Evolutionary conservation across 2,888 invertebrate genomes (phyloP).

Genomic region (Sepioteuthis lessoniana): DNA sequence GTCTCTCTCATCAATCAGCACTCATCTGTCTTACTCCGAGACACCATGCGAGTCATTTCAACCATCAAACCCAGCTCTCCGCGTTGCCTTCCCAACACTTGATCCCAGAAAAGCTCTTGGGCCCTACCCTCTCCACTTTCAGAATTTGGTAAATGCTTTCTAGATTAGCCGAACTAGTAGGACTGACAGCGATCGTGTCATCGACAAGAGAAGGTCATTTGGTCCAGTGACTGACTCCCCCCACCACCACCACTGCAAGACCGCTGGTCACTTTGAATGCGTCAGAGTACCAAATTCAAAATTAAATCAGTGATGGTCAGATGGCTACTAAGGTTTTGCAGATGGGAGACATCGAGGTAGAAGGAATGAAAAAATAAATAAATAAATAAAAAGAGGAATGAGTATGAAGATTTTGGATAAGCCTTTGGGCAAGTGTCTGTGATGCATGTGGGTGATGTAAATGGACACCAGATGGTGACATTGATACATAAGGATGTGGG

Average conservation of each 20-base stretch:
- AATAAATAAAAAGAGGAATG: too few species aligned
- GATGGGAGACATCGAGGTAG: background rate
- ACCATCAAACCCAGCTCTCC: too few species aligned
- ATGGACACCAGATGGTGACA: background rate
- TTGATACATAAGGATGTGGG: background rate
- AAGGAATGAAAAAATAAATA: too few species aligned
- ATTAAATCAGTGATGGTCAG: slow-evolving; percentile 9
- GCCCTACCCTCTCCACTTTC: background rate
- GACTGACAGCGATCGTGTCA: background rate
- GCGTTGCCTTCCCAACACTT: background rate
- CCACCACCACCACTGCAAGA: too few species aligned
- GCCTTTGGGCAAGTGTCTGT: background rate
- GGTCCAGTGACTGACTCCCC: background rate
- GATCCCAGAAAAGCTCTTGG: background rate
- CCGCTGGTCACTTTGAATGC: background rate
- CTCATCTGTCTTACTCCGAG: background rate
- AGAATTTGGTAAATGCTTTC: background rate
- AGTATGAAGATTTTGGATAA: background rate
- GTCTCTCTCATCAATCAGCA: background rate
- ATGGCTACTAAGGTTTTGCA: background rate
- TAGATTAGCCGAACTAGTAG: background rate
- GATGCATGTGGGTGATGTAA: background rate
- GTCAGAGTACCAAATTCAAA: slow-evolving; percentile 8
- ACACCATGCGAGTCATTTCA: background rate
- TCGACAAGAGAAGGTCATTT: background rate